phyloP scores from a whole-genome alignment of 2,797 vertebrate genomes.

The Sorex maritimensis region DNA sequence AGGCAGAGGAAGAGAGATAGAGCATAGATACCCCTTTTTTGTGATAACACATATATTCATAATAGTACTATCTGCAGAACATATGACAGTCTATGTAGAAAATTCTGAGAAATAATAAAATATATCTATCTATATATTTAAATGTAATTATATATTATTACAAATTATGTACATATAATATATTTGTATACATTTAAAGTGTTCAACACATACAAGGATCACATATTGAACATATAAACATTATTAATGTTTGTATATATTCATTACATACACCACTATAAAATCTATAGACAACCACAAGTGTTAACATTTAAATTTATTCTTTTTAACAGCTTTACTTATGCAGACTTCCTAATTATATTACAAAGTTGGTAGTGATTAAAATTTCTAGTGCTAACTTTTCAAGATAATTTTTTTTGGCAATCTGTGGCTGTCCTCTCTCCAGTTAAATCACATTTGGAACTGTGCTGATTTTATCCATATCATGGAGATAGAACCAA shows the following conservation, averaged over 20 bases:
- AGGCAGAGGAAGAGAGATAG: too few species aligned
- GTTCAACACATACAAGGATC: neutral
- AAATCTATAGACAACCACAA: slow-evolving; percentile 24
- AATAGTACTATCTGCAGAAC: neutral
- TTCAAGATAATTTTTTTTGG: slow-evolving; percentile 13
- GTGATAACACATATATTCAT: neutral
- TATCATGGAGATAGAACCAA: neutral
- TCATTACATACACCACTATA: neutral
- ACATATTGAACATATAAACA: neutral
- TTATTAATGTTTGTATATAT: neutral
- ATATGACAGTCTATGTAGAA: neutral
- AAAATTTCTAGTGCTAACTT: slow-evolving; percentile 24
- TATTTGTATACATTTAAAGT: too few species aligned
- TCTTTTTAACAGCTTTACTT: slow-evolving; percentile 39
- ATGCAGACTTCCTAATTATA: neutral
- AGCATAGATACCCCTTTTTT: too few species aligned
- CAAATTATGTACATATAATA: neutral
- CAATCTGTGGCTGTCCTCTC: neutral
- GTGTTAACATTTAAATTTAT: slow-evolving; percentile 21
- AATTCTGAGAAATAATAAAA: neutral
- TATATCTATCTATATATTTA: neutral
- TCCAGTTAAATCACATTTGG: slow-evolving; percentile 41
- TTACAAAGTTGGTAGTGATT: neutral
- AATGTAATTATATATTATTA: neutral
- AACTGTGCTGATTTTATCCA: neutral